A percentile compares a stretch with the other conserved stretches of the same genome.
Evolutionary conservation across 1,140 invertebrate species (phyloP).

Genomic region (Drosophila ohnishii): DNA sequence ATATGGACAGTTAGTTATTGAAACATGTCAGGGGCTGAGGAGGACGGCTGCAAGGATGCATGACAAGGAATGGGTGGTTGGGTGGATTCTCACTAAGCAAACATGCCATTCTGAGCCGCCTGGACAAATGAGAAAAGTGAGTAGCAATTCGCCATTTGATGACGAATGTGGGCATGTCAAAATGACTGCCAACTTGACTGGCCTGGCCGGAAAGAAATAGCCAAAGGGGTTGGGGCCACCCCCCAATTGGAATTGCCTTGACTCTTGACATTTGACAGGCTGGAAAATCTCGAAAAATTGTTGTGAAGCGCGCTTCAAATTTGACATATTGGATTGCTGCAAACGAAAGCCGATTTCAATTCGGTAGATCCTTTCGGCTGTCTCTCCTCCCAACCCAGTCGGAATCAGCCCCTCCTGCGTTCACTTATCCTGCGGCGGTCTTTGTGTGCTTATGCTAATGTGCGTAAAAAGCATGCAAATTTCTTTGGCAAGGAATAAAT

Average conservation of each 20-base stretch:
- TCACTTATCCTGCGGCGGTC: slow-evolving; percentile 6
- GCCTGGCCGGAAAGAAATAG: background rate
- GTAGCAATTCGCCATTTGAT: slow-evolving; percentile 16
- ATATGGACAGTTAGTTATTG: slow-evolving; percentile 67
- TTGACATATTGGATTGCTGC: slow-evolving; percentile 71
- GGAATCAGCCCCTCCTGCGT: background rate
- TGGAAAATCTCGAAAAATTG: slow-evolving; percentile 31
- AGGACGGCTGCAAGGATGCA: background rate
- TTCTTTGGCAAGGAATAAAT: slow-evolving; percentile 46
- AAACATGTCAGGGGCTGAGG: slow-evolving; percentile 31
- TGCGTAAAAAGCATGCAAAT: slow-evolving; percentile 78
- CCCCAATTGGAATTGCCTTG: slow-evolving; percentile 52
- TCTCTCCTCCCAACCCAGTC: background rate
- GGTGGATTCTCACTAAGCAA: slow-evolving; percentile 23
- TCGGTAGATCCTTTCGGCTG: background rate
- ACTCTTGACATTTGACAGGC: slow-evolving; percentile 69
- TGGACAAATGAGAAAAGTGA: slow-evolving; percentile 17
- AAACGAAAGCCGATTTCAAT: slow-evolving; percentile 56
- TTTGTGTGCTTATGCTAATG: slow-evolving; percentile 71
- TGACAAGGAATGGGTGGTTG: background rate
- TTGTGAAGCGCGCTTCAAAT: slow-evolving; percentile 55
- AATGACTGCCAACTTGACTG: slow-evolving; percentile 32
- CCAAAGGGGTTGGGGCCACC: background rate
- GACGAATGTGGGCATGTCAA: slow-evolving; percentile 36
- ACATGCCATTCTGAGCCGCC: slow-evolving; percentile 32